Conservation (phyloP, 1,140 invertebrate species). For the Helicorthomorpha holstii region DNA sequence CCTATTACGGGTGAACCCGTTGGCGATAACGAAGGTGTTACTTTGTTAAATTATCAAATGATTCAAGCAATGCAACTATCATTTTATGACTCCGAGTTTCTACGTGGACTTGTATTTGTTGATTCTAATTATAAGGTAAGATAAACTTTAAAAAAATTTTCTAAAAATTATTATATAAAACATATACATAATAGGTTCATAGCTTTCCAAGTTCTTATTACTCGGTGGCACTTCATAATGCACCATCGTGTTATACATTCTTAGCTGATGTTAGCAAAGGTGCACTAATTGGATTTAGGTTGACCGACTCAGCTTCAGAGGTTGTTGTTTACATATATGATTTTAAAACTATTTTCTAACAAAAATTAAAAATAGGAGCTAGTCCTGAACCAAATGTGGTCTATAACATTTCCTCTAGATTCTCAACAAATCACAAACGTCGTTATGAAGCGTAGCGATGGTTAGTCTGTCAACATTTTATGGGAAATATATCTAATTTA, state of each 20-base stretch:
- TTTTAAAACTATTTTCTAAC: no score
- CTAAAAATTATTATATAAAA: no score
- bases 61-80: slow-evolving; percentile 54
- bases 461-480: neutral
- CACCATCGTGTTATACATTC: slow-evolving; percentile 14
- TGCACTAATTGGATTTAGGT: neutral
- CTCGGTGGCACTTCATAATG: slow-evolving; percentile 22
- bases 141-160: slow-evolving; percentile 7
- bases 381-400: neutral
- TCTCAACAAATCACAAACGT: slow-evolving; percentile 43
- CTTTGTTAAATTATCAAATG: slow-evolving; percentile 47
- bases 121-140: slow-evolving; percentile 45
- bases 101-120: slow-evolving; percentile 59
- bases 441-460: slow-evolving; percentile 23
- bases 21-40: slow-evolving; percentile 26
- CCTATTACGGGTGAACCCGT: slow-evolving; percentile 58
- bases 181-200: slow-evolving; percentile 34
- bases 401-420: slow-evolving; percentile 27
- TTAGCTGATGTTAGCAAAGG: slow-evolving; percentile 8
- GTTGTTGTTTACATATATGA: no score
- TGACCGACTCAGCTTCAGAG: neutral
- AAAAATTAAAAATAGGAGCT: no score
- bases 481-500: neutral
- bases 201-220: slow-evolving; percentile 41
- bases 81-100: slow-evolving; percentile 40